Evolutionary conservation across 2,888 invertebrate species (phyloP).

Genomic region (Caenorhabditis sinica): DNA sequence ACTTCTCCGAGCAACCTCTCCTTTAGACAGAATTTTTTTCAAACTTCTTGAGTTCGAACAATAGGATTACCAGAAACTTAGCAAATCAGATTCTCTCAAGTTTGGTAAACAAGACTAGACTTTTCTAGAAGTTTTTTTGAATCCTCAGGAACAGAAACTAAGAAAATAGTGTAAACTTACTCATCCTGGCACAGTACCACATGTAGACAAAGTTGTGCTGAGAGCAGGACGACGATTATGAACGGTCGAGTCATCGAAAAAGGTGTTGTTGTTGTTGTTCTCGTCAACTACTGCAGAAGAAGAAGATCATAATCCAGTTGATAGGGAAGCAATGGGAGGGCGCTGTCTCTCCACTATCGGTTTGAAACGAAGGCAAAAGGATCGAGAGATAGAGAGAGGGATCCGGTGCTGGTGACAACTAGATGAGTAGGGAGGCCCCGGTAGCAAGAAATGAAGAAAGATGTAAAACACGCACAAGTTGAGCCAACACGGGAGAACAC

Average conservation of each 20-base stretch:
- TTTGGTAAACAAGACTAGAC: too few relatives aligned
- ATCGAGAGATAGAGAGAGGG: slow-evolving; percentile 5
- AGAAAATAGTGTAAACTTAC: slow-evolving; percentile 37
- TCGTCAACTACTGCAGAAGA: slow-evolving; percentile 47
- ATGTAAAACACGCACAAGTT: slow-evolving; percentile 68
- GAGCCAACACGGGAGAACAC: slow-evolving; percentile 65
- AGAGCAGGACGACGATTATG: slow-evolving; percentile 41
- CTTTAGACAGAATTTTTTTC: too few relatives aligned
- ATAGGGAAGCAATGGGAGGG: slow-evolving; percentile 35
- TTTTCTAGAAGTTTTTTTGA: too few relatives aligned
- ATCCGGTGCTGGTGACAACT: slow-evolving; percentile 42
- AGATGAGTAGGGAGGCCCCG: slow-evolving; percentile 37
- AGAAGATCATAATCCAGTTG: slow-evolving; percentile 61
- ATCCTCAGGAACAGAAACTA: background rate
- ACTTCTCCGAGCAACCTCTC: too few relatives aligned
- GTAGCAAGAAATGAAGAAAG: slow-evolving; percentile 33
- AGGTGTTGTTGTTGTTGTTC: background rate
- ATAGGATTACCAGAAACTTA: too few relatives aligned
- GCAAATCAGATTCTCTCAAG: too few relatives aligned
- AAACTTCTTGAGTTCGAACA: too few relatives aligned
- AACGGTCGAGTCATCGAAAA: slow-evolving; percentile 45
- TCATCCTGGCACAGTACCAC: slow-evolving; percentile 59
- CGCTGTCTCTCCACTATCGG: slow-evolving; percentile 40
- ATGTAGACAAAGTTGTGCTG: slow-evolving; percentile 56
- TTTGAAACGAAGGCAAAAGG: slow-evolving; percentile 10